Percentiles rank a stretch among this genome's conserved stretches.
Evolutionary conservation across 2,797 vertebrate species (phyloP).

Genomic region (Ispidina picta): DNA sequence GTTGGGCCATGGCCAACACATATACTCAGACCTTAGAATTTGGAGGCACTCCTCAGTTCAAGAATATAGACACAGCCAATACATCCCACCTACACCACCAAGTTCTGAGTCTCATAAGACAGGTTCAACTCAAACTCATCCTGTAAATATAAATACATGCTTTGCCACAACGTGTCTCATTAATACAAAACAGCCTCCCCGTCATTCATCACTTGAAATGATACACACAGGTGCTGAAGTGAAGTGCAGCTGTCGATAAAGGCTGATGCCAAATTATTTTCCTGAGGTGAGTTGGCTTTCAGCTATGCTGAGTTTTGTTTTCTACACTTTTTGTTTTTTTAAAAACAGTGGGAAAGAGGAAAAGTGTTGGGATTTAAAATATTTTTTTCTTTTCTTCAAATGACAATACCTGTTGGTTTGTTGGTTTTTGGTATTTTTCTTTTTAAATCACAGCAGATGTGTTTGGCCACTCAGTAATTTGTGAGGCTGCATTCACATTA

Average conservation of each 20-base stretch:
- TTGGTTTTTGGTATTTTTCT: background rate
- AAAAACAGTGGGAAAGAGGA: background rate
- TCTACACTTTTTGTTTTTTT: background rate
- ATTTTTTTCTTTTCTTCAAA: background rate
- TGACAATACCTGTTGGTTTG: background rate
- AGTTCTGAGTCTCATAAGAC: background rate
- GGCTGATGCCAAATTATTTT: constrained; percentile 57
- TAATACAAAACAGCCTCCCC: constrained; percentile 26
- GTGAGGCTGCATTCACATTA: background rate
- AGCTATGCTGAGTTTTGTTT: background rate
- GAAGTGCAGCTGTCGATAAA: constrained; percentile 46
- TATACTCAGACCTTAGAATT: background rate
- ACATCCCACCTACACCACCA: background rate
- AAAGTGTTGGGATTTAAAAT: background rate
- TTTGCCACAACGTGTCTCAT: constrained; percentile 43
- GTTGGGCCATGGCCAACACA: background rate
- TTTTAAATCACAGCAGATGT: background rate
- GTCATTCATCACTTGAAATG: constrained; percentile 63
- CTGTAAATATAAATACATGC: constrained; percentile 42
- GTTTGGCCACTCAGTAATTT: background rate
- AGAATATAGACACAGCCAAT: background rate
- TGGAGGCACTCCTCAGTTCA: background rate
- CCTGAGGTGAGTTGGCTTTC: constrained; percentile 22
- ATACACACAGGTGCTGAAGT: constrained; percentile 58
- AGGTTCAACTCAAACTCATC: background rate